These are phyloP conservation scores for Rhagoletis zephyria DNA, from an alignment of 1,140 invertebrate species.

Conservation along the genomic window DNA sequence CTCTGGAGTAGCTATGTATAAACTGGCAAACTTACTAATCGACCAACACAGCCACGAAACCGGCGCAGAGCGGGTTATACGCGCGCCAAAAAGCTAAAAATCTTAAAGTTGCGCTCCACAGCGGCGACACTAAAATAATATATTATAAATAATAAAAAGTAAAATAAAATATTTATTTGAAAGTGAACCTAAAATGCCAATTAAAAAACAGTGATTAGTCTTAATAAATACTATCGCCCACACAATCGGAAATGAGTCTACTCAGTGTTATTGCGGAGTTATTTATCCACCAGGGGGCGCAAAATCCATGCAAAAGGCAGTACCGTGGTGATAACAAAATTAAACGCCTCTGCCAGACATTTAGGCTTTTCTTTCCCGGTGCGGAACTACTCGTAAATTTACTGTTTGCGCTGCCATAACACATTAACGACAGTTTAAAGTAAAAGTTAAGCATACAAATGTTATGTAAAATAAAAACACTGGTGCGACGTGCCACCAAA, in stretches of 20 bases:
- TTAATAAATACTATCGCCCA: neutral
- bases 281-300: no score
- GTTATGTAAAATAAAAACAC: neutral
- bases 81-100: neutral
- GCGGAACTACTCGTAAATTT: neutral
- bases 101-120: neutral
- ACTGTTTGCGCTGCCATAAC: neutral
- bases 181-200: neutral
- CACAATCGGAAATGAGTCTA: no score
- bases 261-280: no score
- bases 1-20: neutral
- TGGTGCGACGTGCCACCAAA: neutral
- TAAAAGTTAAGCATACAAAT: constrained; percentile 1
- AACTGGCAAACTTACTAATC: neutral
- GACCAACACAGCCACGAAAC: neutral
- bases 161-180: neutral
- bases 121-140: neutral
- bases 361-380: neutral
- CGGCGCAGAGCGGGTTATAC: neutral
- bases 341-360: no score
- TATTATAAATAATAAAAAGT: neutral
- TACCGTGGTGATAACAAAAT: no score
- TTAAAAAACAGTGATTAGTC: neutral
- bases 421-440: neutral
- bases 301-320: no score